Percentiles rank a stretch among this genome's conserved stretches.
These are phyloP conservation scores for Thripadectes ignobilis DNA, from an alignment of 2,797 vertebrate genomes.

Conservation along the genomic window DNA sequence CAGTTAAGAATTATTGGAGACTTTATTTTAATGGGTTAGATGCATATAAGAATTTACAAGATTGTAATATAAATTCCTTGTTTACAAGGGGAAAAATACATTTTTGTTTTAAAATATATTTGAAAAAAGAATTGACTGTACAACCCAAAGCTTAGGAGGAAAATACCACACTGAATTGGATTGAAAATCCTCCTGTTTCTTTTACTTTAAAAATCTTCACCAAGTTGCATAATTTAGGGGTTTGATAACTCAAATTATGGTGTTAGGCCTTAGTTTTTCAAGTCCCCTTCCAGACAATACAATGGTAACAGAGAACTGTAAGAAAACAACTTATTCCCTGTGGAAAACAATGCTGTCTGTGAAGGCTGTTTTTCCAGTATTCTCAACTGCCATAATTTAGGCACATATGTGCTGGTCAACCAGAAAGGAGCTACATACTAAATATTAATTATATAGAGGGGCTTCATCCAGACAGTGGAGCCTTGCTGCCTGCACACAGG, in stretches of 20 bases:
- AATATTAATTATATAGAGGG: background rate
- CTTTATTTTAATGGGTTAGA: background rate
- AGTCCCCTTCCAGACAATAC: background rate
- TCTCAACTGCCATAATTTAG: background rate
- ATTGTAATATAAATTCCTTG: background rate
- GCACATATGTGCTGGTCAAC: accelerated
- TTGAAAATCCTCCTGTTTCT: background rate
- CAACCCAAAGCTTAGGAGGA: background rate
- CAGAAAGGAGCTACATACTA: background rate
- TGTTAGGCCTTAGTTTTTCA: background rate
- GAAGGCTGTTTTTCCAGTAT: background rate
- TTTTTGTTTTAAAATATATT: background rate
- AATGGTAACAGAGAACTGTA: background rate
- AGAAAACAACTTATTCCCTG: background rate
- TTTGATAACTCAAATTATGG: background rate
- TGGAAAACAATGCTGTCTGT: background rate
- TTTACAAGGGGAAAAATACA: background rate
- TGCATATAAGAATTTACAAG: background rate
- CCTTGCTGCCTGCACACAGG: accelerated
- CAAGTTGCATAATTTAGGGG: background rate
- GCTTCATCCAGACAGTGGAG: background rate
- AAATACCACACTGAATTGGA: background rate
- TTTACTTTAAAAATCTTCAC: background rate
- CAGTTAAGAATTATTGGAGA: background rate
- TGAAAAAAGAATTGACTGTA: background rate